phyloP scores from a whole-genome alignment of 2,113 vertebrate genomes.

The Alouatta palliata region DNA sequence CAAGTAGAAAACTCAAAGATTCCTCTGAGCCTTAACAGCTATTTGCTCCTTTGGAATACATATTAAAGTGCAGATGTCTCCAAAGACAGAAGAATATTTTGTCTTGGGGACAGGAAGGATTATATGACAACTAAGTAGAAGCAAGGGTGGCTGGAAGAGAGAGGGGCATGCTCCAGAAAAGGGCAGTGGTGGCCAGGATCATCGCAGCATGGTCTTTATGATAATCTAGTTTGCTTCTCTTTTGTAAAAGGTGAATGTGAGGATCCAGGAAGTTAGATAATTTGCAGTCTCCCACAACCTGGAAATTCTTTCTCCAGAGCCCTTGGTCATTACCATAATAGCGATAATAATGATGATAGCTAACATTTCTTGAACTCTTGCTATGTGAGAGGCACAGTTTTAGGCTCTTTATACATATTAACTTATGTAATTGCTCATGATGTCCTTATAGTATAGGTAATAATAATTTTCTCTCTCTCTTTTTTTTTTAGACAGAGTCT shows the following conservation, averaged over 20 bases:
- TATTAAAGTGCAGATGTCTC: not conserved
- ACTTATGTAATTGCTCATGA: not conserved
- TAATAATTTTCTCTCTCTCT: not conserved
- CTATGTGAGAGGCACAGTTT: not conserved
- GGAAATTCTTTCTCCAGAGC: not conserved
- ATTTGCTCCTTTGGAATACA: not conserved
- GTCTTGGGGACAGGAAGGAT: not conserved
- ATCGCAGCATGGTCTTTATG: not conserved
- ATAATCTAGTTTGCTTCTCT: not conserved
- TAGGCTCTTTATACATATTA: not conserved
- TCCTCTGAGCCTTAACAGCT: not conserved
- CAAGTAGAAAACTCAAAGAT: not conserved
- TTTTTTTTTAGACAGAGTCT: no score
- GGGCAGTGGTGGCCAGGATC: not conserved
- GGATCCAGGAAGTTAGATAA: constrained; percentile 10
- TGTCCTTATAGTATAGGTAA: not conserved
- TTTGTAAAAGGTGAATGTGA: not conserved
- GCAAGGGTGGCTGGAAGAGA: not conserved
- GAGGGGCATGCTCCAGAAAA: not conserved
- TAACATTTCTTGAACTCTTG: not conserved
- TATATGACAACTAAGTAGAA: not conserved
- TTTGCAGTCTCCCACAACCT: not conserved
- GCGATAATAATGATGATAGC: not conserved
- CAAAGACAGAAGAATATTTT: not conserved
- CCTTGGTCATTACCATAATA: not conserved